These are phyloP conservation scores for Megalonaias nervosa DNA, from an alignment of 1,140 invertebrate genomes.

Conservation along the genomic window DNA sequence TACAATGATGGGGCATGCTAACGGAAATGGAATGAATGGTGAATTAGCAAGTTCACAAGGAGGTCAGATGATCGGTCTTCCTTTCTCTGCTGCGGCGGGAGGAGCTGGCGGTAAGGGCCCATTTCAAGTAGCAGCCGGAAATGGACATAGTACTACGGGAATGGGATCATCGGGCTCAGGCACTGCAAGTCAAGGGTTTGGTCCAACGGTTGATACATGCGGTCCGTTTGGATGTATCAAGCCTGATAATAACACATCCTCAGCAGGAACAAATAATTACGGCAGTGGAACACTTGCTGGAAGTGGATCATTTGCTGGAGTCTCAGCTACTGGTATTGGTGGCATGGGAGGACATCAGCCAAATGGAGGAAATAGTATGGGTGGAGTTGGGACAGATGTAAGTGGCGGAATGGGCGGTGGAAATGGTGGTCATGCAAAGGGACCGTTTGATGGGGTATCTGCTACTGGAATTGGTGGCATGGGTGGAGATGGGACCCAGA, in stretches of 20 bases:
- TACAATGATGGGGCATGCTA: neutral
- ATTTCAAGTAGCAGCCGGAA: neutral
- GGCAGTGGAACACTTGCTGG: constrained; percentile 4
- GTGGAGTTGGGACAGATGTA: no score
- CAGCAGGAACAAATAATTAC: constrained; percentile 1
- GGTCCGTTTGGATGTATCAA: constrained; percentile 16
- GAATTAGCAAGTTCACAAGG: no score
- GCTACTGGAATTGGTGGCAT: constrained; percentile 1
- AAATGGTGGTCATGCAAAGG: no score
- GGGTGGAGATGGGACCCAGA: neutral
- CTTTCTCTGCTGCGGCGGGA: no score
- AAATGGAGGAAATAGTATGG: no score
- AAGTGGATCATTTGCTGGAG: constrained; percentile 9
- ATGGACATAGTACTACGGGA: neutral
- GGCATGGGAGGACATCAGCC: no score
- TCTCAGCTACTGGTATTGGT: constrained; percentile 7
- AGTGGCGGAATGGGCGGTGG: no score
- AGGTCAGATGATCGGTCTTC: no score
- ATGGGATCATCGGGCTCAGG: neutral
- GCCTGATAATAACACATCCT: neutral
- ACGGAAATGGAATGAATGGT: neutral
- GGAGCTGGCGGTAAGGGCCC: constrained; percentile 2
- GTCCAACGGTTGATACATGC: constrained; percentile 16
- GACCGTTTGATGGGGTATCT: neutral
- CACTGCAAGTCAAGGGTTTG: neutral